These are phyloP conservation scores for Isoperla grammatica DNA, from an alignment of 2,888 invertebrate genomes.

Conservation along the genomic window DNA sequence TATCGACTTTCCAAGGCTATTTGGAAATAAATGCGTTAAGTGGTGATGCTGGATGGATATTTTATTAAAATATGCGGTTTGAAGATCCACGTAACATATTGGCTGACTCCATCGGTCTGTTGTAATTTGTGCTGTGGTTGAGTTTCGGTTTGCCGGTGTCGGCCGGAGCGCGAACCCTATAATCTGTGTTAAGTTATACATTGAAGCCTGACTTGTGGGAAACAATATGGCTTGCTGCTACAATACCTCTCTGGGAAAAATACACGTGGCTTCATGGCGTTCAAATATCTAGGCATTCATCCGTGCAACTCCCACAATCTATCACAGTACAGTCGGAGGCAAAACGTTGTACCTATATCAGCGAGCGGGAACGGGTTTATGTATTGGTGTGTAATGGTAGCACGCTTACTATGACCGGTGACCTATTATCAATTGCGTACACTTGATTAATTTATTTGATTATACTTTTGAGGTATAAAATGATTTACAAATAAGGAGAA, in stretches of 20 bases:
- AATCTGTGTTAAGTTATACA: constrained; percentile 9
- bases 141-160: not conserved
- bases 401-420: too few relatives aligned
- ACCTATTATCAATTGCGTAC: too few relatives aligned
- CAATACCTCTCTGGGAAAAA: not conserved
- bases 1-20: too few relatives aligned
- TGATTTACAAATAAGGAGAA: too few relatives aligned
- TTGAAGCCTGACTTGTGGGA: not conserved
- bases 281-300: not conserved
- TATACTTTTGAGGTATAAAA: too few relatives aligned
- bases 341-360: constrained; percentile 4
- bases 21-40: too few relatives aligned
- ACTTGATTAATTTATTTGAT: too few relatives aligned
- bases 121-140: constrained; percentile 7
- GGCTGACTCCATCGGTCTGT: too few relatives aligned
- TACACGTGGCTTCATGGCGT: not conserved
- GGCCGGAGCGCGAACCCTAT: constrained; percentile 3
- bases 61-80: too few relatives aligned
- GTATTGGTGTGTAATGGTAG: not conserved
- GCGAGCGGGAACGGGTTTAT: constrained; percentile 4
- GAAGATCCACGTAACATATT: too few relatives aligned
- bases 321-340: constrained; percentile 11
- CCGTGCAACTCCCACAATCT: constrained; percentile 17
- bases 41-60: too few relatives aligned
- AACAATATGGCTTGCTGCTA: constrained; percentile 6